These are phyloP conservation scores for Dynastes hyllus DNA, from an alignment of 2,888 invertebrate species.

Conservation along the genomic window DNA sequence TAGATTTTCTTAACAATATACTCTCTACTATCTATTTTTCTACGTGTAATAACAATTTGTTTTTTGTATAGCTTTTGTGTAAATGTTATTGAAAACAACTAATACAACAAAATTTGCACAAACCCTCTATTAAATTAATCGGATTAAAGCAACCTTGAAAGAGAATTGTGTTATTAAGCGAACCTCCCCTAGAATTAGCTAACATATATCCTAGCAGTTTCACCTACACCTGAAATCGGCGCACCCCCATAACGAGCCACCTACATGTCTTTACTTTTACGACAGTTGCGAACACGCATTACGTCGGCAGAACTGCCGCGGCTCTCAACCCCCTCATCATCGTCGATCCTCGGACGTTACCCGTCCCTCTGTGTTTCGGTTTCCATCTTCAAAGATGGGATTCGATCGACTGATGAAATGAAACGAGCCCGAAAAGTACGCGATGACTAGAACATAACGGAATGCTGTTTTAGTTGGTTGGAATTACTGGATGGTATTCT, in stretches of 20 bases:
- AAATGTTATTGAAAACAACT: too few species aligned
- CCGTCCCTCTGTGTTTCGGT: conserved; percentile 21
- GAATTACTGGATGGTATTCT: too few species aligned
- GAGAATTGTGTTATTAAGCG: conserved; percentile 15
- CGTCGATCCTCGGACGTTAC: conserved; percentile 13
- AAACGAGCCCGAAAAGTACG: conserved; percentile 2
- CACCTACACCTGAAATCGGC: conserved; percentile 52
- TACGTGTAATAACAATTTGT: too few species aligned
- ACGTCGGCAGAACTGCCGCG: conserved; percentile 58
- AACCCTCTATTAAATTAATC: neutral
- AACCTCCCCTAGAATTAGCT: neutral
- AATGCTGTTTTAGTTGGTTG: too few species aligned
- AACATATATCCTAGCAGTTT: conserved; percentile 28
- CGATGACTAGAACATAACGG: neutral
- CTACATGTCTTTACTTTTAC: conserved; percentile 61
- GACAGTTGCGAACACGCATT: conserved; percentile 62
- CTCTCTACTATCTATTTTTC: too few species aligned
- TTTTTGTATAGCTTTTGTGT: too few species aligned
- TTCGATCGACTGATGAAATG: conserved; percentile 7
- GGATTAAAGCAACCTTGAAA: conserved; percentile 9
- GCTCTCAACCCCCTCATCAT: conserved; percentile 20
- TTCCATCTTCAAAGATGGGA: conserved; percentile 31
- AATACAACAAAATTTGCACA: too few species aligned
- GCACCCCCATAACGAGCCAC: conserved; percentile 57
- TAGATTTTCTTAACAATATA: too few species aligned